phyloP scores from a whole-genome alignment of 2,888 invertebrate species.

The Cerceris ruficornis region DNA sequence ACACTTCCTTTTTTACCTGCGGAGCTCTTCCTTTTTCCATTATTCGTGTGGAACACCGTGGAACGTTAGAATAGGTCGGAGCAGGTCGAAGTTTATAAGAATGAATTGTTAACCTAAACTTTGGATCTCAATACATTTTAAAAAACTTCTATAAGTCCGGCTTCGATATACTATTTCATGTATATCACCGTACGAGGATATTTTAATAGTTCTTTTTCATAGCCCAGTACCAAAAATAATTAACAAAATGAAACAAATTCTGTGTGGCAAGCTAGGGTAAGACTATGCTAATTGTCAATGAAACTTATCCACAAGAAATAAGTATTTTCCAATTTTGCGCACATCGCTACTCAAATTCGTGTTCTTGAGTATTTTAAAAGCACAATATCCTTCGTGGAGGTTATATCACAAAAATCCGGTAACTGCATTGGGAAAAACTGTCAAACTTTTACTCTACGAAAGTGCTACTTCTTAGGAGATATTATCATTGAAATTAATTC shows the following conservation, averaged over 20 bases:
- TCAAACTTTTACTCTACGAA: not conserved
- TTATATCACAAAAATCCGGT: slow-evolving; percentile 13
- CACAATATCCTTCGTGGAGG: slow-evolving; percentile 6
- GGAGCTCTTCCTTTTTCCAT: not conserved
- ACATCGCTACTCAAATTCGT: too few species aligned
- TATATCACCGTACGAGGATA: slow-evolving; percentile 11
- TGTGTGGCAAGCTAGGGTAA: slow-evolving; percentile 79
- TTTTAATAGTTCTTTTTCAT: slow-evolving; percentile 32
- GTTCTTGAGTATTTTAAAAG: not conserved
- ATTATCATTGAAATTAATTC: too few species aligned
- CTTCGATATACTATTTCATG: slow-evolving; percentile 50
- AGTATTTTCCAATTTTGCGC: not conserved
- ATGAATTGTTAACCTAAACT: slow-evolving; percentile 39
- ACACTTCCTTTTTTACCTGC: not conserved
- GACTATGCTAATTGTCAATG: slow-evolving; percentile 32
- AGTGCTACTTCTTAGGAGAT: too few species aligned
- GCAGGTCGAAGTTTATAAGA: slow-evolving; percentile 14
- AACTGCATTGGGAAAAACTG: not conserved
- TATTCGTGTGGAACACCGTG: not conserved
- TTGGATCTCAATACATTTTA: slow-evolving; percentile 30
- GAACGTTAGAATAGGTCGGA: slow-evolving; percentile 18
- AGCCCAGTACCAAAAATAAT: not conserved
- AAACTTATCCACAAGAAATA: not conserved
- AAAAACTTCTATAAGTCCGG: slow-evolving; percentile 46
- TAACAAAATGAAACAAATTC: slow-evolving; percentile 76